phyloP scores from a whole-genome alignment of 2,888 invertebrate species.

The Lymantria monacha region DNA sequence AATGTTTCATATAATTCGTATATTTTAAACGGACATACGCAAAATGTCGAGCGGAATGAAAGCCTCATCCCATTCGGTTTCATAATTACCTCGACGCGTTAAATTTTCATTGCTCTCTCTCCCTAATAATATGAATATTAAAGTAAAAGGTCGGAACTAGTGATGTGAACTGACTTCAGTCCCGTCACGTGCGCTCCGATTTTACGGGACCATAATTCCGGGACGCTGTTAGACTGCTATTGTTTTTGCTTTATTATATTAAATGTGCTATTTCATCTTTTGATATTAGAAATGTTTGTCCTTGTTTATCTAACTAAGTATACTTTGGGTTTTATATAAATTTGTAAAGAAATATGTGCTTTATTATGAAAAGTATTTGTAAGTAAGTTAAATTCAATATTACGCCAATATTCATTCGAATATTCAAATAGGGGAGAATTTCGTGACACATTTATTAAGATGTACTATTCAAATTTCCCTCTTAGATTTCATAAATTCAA shows the following conservation, averaged over 20 bases:
- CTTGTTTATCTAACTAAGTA: constrained; percentile 12
- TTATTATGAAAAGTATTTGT: too few species aligned
- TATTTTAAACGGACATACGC: neutral
- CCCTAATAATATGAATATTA: constrained; percentile 40
- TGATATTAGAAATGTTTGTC: constrained; percentile 22
- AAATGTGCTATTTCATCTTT: constrained; percentile 23
- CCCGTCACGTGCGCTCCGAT: constrained; percentile 28
- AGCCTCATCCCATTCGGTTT: constrained; percentile 30
- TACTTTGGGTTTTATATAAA: too few species aligned
- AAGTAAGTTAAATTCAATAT: too few species aligned
- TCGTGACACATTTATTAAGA: too few species aligned
- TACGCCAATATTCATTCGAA: too few species aligned
- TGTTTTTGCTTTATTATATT: constrained; percentile 18
- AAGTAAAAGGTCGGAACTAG: constrained; percentile 36
- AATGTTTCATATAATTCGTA: too few species aligned
- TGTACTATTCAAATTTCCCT: too few species aligned
- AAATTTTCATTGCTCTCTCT: constrained; percentile 37
- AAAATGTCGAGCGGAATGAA: constrained; percentile 17
- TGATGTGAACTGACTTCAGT: constrained; percentile 26
- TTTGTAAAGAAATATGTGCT: too few species aligned
- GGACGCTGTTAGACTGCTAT: constrained; percentile 24
- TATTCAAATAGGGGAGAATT: too few species aligned
- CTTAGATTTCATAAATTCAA: too few species aligned
- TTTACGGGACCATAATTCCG: constrained; percentile 35
- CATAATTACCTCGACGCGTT: constrained; percentile 36